Percentiles rank a stretch among this genome's conserved stretches.
These are phyloP conservation scores for Hydropotes inermis DNA, from an alignment of 2,113 vertebrate species.

Conservation along the genomic window DNA sequence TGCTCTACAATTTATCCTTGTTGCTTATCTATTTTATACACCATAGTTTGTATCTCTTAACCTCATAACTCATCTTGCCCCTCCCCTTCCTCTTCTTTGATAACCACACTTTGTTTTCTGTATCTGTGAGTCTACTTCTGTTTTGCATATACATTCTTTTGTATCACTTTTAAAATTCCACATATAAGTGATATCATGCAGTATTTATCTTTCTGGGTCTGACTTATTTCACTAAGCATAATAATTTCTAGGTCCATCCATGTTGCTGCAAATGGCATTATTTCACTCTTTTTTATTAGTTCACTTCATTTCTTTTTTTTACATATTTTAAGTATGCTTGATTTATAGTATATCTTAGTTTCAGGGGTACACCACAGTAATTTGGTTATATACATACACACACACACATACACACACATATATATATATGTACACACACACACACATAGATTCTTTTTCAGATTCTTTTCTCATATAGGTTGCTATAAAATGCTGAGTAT, in stretches of 20 bases:
- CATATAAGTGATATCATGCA: not conserved
- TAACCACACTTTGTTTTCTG: not conserved
- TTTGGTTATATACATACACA: not conserved
- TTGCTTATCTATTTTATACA: not conserved
- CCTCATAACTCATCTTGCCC: not conserved
- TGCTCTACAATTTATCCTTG: not conserved
- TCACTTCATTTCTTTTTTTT: not conserved
- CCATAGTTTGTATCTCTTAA: not conserved
- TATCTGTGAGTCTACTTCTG: not conserved
- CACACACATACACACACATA: not conserved
- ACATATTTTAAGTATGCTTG: not conserved
- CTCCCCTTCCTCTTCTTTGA: not conserved
- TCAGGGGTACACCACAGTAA: not conserved
- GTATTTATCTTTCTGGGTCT: not conserved
- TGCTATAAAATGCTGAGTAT: not conserved
- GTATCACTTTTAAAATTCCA: not conserved
- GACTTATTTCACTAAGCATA: not conserved
- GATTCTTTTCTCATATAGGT: not conserved
- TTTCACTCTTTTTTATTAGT: not conserved
- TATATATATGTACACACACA: not conserved
- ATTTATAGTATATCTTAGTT: not conserved
- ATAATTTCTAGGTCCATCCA: not conserved
- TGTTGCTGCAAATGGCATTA: not conserved
- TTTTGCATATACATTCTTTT: not conserved
- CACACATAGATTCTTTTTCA: not conserved